Conservation (phyloP, 2,888 invertebrate genomes). For the Cephus spinipes region DNA sequence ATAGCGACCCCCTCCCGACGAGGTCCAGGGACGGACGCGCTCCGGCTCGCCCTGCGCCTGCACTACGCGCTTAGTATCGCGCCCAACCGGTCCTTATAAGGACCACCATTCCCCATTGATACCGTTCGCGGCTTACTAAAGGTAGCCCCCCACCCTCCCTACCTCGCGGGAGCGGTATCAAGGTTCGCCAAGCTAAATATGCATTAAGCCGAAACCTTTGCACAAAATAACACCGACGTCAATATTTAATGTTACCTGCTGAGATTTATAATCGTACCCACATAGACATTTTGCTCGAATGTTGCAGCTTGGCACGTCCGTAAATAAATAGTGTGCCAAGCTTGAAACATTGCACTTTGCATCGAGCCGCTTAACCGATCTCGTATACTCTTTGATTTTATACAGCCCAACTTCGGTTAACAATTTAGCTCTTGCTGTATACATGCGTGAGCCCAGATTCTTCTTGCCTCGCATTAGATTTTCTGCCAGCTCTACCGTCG, state of each 20-base stretch:
- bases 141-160: too few species aligned
- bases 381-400: conserved; percentile 7
- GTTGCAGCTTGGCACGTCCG: conserved; percentile 14
- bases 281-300: conserved; percentile 15
- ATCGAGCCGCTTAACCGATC: conserved; percentile 19
- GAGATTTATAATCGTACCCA: conserved; percentile 12
- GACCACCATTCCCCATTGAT: too few species aligned
- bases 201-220: conserved; percentile 24
- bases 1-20: too few species aligned
- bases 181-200: background rate
- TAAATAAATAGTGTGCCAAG: conserved; percentile 22
- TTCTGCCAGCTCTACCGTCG: conserved; percentile 17
- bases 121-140: too few species aligned
- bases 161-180: too few species aligned
- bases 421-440: conserved; percentile 20
- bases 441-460: conserved; percentile 10
- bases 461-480: conserved; percentile 14
- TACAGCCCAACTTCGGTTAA: conserved; percentile 13
- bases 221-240: conserved; percentile 21
- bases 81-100: too few species aligned
- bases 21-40: too few species aligned
- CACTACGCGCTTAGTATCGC: too few species aligned
- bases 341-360: conserved; percentile 25
- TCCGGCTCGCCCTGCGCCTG: too few species aligned
- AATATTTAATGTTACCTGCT: conserved; percentile 8